These are phyloP conservation scores for Phyllotreta cruciferae DNA, from an alignment of 2,888 invertebrate species.

Conservation along the genomic window DNA sequence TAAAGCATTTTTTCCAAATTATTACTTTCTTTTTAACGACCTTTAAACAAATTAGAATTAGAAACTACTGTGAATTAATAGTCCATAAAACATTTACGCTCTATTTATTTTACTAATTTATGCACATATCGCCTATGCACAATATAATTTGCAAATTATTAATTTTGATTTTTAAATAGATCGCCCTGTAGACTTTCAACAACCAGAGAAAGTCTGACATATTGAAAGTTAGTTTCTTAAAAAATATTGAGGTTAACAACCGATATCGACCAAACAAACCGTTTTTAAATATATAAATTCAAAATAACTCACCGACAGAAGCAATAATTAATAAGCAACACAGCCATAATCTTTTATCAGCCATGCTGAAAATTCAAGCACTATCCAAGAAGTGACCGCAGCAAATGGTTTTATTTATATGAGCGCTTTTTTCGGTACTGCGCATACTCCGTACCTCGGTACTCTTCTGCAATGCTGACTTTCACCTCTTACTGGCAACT, in stretches of 20 bases:
- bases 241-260: conserved; percentile 5
- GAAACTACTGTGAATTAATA: too few relatives aligned
- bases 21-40: too few relatives aligned
- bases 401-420: conserved; percentile 62
- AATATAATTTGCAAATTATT: too few relatives aligned
- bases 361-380: conserved; percentile 59
- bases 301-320: conserved; percentile 56
- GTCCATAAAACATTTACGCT: too few relatives aligned
- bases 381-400: conserved; percentile 60
- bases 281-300: conserved; percentile 1
- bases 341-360: conserved; percentile 60
- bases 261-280: conserved; percentile 3
- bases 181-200: conserved; percentile 22
- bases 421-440: conserved; percentile 50
- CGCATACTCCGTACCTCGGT: conserved; percentile 54
- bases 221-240: conserved; percentile 5
- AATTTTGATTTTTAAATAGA: not conserved
- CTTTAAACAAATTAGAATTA: too few relatives aligned
- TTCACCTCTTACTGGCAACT: conserved; percentile 51
- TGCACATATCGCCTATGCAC: too few relatives aligned
- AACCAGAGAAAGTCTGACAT: conserved; percentile 8
- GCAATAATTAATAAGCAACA: conserved; percentile 58
- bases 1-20: too few relatives aligned
- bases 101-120: too few relatives aligned
- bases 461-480: conserved; percentile 56